Evolutionary conservation across 2,113 vertebrate genomes (phyloP).

Genomic region (Oryzias curvinotus): DNA sequence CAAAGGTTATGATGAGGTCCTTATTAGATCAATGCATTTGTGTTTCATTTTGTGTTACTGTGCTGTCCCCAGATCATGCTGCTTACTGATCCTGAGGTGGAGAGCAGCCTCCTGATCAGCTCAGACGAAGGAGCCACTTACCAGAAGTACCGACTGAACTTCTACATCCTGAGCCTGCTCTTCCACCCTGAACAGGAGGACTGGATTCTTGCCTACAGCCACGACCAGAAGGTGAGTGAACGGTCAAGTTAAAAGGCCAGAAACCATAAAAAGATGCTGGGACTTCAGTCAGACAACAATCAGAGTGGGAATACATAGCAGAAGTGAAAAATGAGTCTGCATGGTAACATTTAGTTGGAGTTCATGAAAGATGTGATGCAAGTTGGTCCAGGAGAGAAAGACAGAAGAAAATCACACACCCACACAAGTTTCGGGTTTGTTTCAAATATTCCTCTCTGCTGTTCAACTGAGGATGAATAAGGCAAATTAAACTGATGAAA

Average conservation of each 20-base stretch:
- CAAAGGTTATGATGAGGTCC: constrained; percentile 25
- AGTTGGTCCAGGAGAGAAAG: neutral
- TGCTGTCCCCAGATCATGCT: constrained; percentile 87
- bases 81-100: constrained; percentile 94
- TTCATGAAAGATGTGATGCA: neutral
- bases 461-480: too few species aligned
- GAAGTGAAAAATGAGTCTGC: constrained; percentile 11
- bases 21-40: neutral
- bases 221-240: constrained; percentile 93
- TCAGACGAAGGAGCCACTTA: constrained; percentile 96
- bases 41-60: neutral
- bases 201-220: constrained; percentile 97
- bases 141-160: constrained; percentile 94
- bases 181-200: constrained; percentile 97
- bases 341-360: constrained; percentile 8
- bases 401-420: neutral
- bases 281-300: constrained; percentile 17
- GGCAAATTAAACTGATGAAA: too few species aligned
- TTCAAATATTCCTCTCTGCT: too few species aligned
- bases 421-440: too few species aligned
- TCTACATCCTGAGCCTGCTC: constrained; percentile 95
- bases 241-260: neutral
- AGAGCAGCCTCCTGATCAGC: constrained; percentile 97
- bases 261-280: constrained; percentile 10
- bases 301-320: neutral